These are phyloP conservation scores for Clitarchus hookeri DNA, from an alignment of 2,888 invertebrate species.

Conservation along the genomic window DNA sequence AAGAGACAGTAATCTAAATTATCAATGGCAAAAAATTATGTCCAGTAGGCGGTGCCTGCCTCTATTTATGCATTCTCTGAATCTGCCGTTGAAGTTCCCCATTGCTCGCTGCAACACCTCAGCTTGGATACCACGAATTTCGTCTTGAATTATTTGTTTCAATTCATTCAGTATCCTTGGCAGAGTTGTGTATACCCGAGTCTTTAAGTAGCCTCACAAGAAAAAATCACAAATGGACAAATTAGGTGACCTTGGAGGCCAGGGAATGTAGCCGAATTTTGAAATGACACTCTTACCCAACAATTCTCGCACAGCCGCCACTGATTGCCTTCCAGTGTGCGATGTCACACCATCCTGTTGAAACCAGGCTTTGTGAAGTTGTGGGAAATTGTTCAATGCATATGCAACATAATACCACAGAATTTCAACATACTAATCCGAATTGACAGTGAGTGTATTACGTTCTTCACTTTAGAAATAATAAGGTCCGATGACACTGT, in stretches of 20 bases:
- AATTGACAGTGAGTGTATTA: neutral
- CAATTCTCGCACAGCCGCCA: neutral
- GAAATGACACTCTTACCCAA: neutral
- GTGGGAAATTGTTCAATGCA: neutral
- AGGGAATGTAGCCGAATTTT: neutral
- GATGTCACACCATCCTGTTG: constrained; percentile 12
- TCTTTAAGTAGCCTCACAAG: neutral
- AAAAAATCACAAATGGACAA: constrained; percentile 1
- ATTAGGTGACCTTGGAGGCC: neutral
- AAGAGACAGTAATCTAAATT: too few relatives aligned
- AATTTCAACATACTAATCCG: neutral
- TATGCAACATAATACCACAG: neutral
- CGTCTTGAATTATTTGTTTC: neutral
- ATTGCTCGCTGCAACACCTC: constrained; percentile 2
- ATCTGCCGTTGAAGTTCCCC: neutral
- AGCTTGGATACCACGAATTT: neutral
- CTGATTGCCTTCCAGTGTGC: neutral
- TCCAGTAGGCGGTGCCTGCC: neutral
- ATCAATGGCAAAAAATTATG: too few relatives aligned
- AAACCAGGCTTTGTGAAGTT: neutral
- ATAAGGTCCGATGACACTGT: neutral
- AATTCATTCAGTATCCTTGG: too few relatives aligned
- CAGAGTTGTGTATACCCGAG: too few relatives aligned
- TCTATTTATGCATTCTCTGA: neutral
- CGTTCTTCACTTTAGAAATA: neutral